Evolutionary conservation across 2,113 vertebrate genomes (phyloP).

Genomic region (Neogale vison): DNA sequence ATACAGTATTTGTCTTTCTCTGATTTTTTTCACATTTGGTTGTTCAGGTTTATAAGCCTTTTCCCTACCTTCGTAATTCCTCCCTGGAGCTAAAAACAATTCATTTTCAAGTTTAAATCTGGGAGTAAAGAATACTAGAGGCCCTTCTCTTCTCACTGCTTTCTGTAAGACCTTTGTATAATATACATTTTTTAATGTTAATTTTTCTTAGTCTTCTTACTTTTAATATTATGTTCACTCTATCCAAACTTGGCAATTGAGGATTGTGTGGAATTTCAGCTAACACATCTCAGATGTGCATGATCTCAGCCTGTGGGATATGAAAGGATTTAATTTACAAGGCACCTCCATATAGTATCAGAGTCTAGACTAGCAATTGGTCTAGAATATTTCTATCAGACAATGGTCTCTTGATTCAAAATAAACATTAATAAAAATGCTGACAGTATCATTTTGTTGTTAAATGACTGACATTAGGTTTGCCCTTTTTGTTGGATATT

Average conservation of each 20-base stretch:
- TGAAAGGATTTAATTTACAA: conserved; percentile 69
- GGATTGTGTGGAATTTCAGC: conserved; percentile 68
- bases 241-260: conserved; percentile 60
- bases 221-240: conserved; percentile 40
- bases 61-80: not conserved
- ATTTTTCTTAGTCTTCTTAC: conserved; percentile 51
- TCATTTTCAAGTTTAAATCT: not conserved
- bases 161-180: not conserved
- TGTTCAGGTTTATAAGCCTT: not conserved
- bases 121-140: not conserved
- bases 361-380: conserved; percentile 68
- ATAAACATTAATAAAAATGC: conserved; percentile 61
- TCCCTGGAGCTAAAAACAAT: not conserved
- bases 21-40: not conserved
- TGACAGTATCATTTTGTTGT: conserved; percentile 51
- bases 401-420: conserved; percentile 65
- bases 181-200: conserved; percentile 19
- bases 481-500: conserved; percentile 52
- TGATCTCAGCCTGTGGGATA: conserved; percentile 65
- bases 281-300: conserved; percentile 77
- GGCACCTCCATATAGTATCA: conserved; percentile 43
- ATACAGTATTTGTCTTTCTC: not conserved
- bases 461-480: conserved; percentile 25
- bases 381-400: conserved; percentile 48
- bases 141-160: not conserved